Evolutionary conservation across 2,797 vertebrate genomes (phyloP).

Genomic region (Oryzias sinensis): DNA sequence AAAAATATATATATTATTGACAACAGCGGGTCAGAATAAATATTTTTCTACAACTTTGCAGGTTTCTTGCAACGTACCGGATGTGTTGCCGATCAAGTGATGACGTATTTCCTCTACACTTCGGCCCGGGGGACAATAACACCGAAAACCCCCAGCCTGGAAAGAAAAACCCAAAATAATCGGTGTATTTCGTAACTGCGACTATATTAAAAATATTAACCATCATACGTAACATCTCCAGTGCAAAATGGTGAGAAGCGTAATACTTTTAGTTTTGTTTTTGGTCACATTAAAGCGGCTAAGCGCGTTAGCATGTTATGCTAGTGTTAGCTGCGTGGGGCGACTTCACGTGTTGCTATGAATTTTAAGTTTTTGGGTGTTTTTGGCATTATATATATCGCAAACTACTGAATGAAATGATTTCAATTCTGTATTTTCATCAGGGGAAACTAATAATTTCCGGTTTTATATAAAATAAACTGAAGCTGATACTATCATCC

Average conservation of each 20-base stretch:
- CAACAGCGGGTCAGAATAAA: no score
- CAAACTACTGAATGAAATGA: no score
- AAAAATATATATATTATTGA: no score
- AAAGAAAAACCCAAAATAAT: slow-evolving; percentile 28
- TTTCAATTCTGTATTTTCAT: no score
- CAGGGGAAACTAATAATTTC: no score
- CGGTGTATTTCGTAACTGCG: not conserved
- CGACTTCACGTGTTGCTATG: not conserved
- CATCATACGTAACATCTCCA: slow-evolving; percentile 12
- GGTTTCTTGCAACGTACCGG: not conserved
- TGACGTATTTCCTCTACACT: slow-evolving; percentile 70
- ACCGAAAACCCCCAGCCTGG: slow-evolving; percentile 58
- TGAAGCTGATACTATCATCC: no score
- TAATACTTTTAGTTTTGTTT: fast-evolving
- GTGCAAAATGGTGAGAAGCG: slow-evolving; percentile 73
- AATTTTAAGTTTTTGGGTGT: no score
- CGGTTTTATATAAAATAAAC: no score
- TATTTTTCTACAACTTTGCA: no score
- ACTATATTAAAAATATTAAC: not conserved
- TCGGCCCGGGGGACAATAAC: slow-evolving; percentile 70
- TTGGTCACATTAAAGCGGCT: not conserved
- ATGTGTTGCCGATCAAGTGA: not conserved
- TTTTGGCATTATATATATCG: no score
- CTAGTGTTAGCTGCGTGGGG: slow-evolving; percentile 65
- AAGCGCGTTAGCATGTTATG: slow-evolving; percentile 24